Conservation (phyloP, 2,113 vertebrate genomes). For the Pavo muticus region DNA sequence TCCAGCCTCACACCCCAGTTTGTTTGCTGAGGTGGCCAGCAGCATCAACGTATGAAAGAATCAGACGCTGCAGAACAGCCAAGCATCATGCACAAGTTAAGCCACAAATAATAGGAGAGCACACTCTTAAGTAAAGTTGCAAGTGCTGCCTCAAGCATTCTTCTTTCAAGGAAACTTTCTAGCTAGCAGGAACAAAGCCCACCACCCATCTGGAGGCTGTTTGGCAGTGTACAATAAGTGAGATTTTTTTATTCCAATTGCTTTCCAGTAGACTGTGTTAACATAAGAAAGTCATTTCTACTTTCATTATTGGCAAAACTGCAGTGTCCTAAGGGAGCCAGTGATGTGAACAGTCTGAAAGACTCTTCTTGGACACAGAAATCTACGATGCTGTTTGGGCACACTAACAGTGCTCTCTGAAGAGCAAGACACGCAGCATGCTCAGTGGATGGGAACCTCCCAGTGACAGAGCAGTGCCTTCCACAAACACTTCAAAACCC, state of each 20-base stretch:
- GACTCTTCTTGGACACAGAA: background rate
- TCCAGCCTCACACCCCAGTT: background rate
- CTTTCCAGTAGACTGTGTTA: background rate
- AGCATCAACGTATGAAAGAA: background rate
- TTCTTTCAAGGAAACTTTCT: background rate
- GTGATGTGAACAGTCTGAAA: background rate
- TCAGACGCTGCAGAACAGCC: background rate
- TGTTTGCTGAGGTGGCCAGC: background rate
- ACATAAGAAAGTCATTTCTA: background rate
- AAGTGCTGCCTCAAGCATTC: background rate
- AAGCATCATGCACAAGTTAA: background rate
- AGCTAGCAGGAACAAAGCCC: background rate
- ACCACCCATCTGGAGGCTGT: background rate
- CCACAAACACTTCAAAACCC: background rate
- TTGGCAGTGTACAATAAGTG: background rate
- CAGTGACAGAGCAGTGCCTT: background rate
- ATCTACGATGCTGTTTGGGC: background rate
- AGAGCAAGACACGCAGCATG: accelerated
- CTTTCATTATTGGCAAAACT: background rate
- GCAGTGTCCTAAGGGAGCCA: background rate
- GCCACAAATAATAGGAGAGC: background rate
- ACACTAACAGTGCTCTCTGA: background rate
- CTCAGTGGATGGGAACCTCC: background rate
- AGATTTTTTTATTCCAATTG: background rate
- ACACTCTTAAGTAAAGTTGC: background rate